A percentile compares a stretch with the other conserved stretches of the same genome.
Conservation (phyloP, 1,140 invertebrate species). For the Drosophila subobscura region DNA sequence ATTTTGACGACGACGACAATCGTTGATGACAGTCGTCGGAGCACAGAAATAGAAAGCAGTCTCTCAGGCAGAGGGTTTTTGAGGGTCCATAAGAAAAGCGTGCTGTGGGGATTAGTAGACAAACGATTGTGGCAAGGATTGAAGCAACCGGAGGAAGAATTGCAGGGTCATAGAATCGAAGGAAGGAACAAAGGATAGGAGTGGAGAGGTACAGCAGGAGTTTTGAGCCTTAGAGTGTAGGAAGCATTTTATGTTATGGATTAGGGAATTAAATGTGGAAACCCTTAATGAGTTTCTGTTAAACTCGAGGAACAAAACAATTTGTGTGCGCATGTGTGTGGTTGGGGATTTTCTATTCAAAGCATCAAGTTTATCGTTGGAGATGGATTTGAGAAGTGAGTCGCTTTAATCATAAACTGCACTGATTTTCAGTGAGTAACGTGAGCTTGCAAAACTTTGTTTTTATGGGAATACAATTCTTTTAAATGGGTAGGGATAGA, state of each 20-base stretch:
- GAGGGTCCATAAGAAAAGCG: conserved; percentile 28
- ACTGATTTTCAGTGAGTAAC: too few species aligned
- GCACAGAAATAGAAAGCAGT: conserved; percentile 9
- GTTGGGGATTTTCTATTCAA: conserved; percentile 28
- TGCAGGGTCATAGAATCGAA: too few species aligned
- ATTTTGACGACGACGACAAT: conserved; percentile 40
- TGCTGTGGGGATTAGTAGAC: conserved; percentile 44
- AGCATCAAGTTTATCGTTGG: conserved; percentile 41
- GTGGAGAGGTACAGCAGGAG: not conserved
- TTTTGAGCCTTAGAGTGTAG: not conserved
- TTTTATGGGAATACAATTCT: too few species aligned
- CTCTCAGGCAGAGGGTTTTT: not conserved
- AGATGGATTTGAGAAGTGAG: conserved; percentile 2
- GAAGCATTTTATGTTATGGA: conserved; percentile 32
- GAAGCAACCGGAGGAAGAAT: not conserved
- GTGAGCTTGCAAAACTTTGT: too few species aligned
- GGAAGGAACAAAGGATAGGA: not conserved
- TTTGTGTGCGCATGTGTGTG: not conserved
- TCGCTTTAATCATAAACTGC: too few species aligned
- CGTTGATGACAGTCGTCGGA: conserved; percentile 54
- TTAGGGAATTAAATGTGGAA: conserved; percentile 50
- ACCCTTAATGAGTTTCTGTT: conserved; percentile 39
- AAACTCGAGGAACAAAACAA: conserved; percentile 26
- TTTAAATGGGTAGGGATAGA: too few species aligned
- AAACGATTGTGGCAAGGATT: not conserved